Conservation (phyloP, 2,888 invertebrate genomes). For the Acanthosepion esculentum region DNA sequence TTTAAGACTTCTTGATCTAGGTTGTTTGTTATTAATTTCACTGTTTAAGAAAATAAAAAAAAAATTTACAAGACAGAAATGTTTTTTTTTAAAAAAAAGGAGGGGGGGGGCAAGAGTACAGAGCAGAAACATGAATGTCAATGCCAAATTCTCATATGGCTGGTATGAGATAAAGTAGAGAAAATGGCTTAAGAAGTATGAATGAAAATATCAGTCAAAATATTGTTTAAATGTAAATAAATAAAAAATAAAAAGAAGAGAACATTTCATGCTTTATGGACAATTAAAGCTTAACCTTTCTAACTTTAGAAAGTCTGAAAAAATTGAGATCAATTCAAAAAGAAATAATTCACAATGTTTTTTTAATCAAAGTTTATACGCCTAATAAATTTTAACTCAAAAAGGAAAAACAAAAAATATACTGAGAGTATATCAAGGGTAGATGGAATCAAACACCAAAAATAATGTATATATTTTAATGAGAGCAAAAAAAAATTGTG, state of each 20-base stretch:
- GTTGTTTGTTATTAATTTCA: too few species aligned
- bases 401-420: too few species aligned
- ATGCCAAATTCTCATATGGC: too few species aligned
- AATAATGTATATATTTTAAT: too few species aligned
- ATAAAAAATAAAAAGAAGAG: neutral
- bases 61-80: neutral
- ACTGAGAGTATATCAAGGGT: too few species aligned
- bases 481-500: too few species aligned
- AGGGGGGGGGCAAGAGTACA: neutral
- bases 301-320: neutral
- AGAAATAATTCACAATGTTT: neutral
- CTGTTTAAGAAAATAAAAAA: too few species aligned
- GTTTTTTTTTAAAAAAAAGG: neutral
- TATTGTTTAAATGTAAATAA: neutral
- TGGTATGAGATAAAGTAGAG: neutral
- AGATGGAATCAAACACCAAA: too few species aligned
- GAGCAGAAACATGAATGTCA: neutral
- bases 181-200: neutral
- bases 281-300: constrained; percentile 9
- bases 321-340: neutral
- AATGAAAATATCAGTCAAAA: neutral
- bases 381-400: too few species aligned
- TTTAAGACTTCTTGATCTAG: too few species aligned
- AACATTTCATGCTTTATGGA: neutral
- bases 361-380: too few species aligned